phyloP scores from a whole-genome alignment of 1,140 invertebrate genomes.

The Zaprionus davidi region DNA sequence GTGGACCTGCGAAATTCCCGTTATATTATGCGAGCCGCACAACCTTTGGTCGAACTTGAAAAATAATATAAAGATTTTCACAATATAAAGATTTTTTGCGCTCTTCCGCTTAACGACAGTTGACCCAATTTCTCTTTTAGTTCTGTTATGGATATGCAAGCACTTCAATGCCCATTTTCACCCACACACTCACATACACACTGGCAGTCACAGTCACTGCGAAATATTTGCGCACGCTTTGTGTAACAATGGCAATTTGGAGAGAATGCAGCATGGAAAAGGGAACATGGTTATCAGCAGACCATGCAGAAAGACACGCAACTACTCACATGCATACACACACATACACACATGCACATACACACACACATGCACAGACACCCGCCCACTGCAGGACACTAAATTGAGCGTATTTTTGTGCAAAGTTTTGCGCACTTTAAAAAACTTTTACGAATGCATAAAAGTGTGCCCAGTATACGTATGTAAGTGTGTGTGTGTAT shows the following conservation, averaged over 20 bases:
- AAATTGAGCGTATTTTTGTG: constrained; percentile 50
- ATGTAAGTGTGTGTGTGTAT: constrained; percentile 7
- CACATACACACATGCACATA: not conserved
- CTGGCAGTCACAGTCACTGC: constrained; percentile 20
- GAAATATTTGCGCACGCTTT: constrained; percentile 36
- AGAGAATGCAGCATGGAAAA: constrained; percentile 7
- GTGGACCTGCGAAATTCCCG: not conserved
- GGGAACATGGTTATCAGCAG: constrained; percentile 29
- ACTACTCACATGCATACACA: constrained; percentile 8
- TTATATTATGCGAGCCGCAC: not conserved
- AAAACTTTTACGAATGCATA: constrained; percentile 6
- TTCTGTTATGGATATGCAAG: constrained; percentile 28
- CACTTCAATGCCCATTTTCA: constrained; percentile 31
- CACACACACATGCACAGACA: constrained; percentile 15
- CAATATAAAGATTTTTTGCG: constrained; percentile 29
- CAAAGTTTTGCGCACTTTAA: constrained; percentile 36
- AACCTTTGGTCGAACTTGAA: constrained; percentile 22
- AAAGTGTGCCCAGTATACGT: not conserved
- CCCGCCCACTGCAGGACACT: not conserved
- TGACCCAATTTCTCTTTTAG: constrained; percentile 39
- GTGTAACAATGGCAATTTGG: constrained; percentile 41
- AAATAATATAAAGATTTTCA: constrained; percentile 7
- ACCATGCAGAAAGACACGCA: constrained; percentile 5
- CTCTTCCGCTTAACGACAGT: constrained; percentile 11
- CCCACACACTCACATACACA: constrained; percentile 21